These are phyloP conservation scores for Amphiprion percula DNA, from an alignment of 2,113 vertebrate genomes.

Conservation along the genomic window DNA sequence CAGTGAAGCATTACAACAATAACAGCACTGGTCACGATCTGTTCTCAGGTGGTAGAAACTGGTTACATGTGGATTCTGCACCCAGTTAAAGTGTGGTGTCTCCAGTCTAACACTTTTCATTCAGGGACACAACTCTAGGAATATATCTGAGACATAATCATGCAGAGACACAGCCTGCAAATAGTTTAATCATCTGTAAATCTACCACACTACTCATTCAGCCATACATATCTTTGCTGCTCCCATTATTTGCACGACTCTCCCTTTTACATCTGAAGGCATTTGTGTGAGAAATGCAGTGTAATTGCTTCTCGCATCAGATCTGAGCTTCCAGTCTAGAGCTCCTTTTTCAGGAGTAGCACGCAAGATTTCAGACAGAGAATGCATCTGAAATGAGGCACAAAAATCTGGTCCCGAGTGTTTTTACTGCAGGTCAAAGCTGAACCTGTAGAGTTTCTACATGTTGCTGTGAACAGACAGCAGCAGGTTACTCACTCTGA, in stretches of 20 bases:
- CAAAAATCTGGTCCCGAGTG: background rate
- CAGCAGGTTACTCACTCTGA: slow-evolving; percentile 85
- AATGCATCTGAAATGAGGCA: background rate
- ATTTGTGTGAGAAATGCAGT: background rate
- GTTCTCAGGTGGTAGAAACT: too few relatives aligned
- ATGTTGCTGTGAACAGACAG: background rate
- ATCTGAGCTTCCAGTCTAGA: background rate
- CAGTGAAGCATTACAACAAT: background rate
- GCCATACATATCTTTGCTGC: background rate
- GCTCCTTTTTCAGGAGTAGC: slow-evolving; percentile 5
- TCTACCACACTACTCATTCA: background rate
- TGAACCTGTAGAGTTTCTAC: background rate
- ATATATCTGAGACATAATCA: background rate
- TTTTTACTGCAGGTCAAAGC: background rate
- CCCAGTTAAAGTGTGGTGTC: too few relatives aligned
- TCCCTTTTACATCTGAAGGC: background rate
- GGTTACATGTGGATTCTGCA: background rate
- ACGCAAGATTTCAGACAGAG: background rate
- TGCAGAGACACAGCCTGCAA: background rate
- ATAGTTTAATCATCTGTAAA: background rate
- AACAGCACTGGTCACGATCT: too few relatives aligned
- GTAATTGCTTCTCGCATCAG: slow-evolving; percentile 8
- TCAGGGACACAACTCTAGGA: background rate
- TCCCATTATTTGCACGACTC: background rate
- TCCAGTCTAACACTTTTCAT: too few relatives aligned